Evolutionary conservation across 53 echinoderm and acorn worm genomes (phyloP).

Genomic region (Henricia sp.): DNA sequence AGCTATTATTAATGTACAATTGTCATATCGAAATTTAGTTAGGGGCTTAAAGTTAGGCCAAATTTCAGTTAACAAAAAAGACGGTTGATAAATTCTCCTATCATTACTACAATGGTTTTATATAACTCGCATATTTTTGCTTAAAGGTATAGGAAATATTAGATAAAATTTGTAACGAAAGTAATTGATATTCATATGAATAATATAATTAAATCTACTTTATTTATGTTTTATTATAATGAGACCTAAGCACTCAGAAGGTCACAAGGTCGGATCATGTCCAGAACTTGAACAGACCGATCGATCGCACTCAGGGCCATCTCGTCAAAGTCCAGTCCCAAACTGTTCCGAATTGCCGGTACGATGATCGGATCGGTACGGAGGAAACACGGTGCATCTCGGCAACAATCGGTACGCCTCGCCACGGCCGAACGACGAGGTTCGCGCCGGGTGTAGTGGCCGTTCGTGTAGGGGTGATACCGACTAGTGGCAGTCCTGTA

Average conservation of each 20-base stretch:
- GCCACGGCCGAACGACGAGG: neutral
- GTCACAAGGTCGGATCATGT: slow-evolving; percentile 40
- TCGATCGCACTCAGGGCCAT: slow-evolving; percentile 64
- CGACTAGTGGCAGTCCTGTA: neutral
- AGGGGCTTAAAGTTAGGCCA: too few species aligned
- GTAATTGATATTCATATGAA: too few species aligned
- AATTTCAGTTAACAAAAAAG: too few species aligned
- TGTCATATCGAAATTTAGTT: too few species aligned
- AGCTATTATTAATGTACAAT: too few species aligned
- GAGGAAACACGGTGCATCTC: slow-evolving; percentile 5
- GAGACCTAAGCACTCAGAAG: slow-evolving; percentile 23
- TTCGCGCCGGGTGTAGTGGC: slow-evolving; percentile 5
- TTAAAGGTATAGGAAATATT: too few species aligned
- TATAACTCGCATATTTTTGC: too few species aligned
- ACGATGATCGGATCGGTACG: neutral
- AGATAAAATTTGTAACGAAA: too few species aligned
- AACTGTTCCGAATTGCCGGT: slow-evolving; percentile 39
- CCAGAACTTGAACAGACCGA: slow-evolving; percentile 65
- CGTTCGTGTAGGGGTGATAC: slow-evolving; percentile 11
- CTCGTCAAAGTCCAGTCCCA: slow-evolving; percentile 46
- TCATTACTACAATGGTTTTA: too few species aligned
- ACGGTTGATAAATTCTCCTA: too few species aligned
- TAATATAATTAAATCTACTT: too few species aligned
- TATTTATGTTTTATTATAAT: too few species aligned
- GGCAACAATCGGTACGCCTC: slow-evolving; percentile 9